phyloP scores from a whole-genome alignment of 2,797 vertebrate genomes.

The Argentina silus region DNA sequence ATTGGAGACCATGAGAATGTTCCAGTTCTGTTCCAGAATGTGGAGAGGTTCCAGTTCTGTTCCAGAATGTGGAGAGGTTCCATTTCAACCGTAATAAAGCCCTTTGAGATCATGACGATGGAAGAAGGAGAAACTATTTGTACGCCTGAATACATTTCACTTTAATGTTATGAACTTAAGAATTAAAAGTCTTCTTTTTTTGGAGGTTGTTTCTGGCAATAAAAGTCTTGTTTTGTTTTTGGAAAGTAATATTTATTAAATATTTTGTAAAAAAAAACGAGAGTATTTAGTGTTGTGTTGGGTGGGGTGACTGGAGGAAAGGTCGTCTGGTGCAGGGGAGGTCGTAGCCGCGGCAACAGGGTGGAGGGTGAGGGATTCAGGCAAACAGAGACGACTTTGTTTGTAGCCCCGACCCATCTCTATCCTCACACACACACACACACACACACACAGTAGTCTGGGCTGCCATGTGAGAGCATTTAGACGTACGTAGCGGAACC shows the following conservation, averaged over 20 bases:
- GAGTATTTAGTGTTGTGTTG: slow-evolving; percentile 28
- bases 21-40: slow-evolving; percentile 67
- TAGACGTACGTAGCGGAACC: slow-evolving; percentile 30
- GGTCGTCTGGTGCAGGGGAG: neutral
- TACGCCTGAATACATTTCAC: slow-evolving; percentile 71
- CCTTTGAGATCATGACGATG: slow-evolving; percentile 81
- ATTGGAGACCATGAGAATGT: slow-evolving; percentile 49
- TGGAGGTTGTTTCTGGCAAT: slow-evolving; percentile 97
- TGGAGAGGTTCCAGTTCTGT: slow-evolving; percentile 66
- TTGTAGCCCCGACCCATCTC: slow-evolving; percentile 13
- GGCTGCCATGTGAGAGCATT: slow-evolving; percentile 27
- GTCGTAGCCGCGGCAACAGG: slow-evolving; percentile 4
- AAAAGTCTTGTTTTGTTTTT: slow-evolving; percentile 84
- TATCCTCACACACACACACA: neutral
- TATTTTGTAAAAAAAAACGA: slow-evolving; percentile 93
- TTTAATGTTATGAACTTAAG: slow-evolving; percentile 89
- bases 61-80: slow-evolving; percentile 78
- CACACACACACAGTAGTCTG: neutral
- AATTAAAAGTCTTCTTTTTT: slow-evolving; percentile 70
- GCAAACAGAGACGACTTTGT: slow-evolving; percentile 35
- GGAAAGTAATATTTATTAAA: slow-evolving; percentile 99
- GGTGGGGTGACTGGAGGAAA: neutral
- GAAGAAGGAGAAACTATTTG: slow-evolving; percentile 77
- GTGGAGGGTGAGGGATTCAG: neutral
- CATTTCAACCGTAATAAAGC: slow-evolving; percentile 81